Evolutionary conservation across 2,113 vertebrate genomes (phyloP).

Genomic region (Athene cunicularia): DNA sequence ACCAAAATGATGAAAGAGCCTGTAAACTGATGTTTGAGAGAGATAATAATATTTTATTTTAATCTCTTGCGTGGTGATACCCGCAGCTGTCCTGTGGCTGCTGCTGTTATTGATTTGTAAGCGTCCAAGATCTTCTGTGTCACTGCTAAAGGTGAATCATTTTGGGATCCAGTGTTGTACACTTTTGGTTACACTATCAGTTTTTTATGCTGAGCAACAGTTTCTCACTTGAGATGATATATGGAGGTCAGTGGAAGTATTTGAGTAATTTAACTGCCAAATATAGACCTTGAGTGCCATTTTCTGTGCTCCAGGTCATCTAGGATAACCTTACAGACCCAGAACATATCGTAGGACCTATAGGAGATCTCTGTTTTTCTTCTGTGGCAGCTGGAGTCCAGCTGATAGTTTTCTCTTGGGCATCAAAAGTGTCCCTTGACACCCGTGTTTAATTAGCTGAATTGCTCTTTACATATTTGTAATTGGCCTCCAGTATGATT

Average conservation of each 20-base stretch:
- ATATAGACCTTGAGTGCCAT: not conserved
- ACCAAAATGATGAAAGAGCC: not conserved
- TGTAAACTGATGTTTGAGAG: not conserved
- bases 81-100: not conserved
- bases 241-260: not conserved
- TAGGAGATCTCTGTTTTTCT: not conserved
- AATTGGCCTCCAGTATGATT: not conserved
- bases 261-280: not conserved
- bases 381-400: not conserved
- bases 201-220: not conserved
- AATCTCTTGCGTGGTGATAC: not conserved
- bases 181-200: not conserved
- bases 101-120: not conserved
- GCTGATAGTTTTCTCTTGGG: not conserved
- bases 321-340: not conserved
- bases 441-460: not conserved
- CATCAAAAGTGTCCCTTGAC: not conserved
- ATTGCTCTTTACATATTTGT: not conserved
- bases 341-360: not conserved
- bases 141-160: not conserved
- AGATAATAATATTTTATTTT: not conserved
- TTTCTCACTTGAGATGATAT: not conserved
- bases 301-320: not conserved
- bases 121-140: not conserved
- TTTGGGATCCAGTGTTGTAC: not conserved